Percentiles rank a stretch among this genome's conserved stretches.
These are phyloP conservation scores for Adelphocoris suturalis DNA, from an alignment of 2,888 invertebrate species.

Conservation along the genomic window DNA sequence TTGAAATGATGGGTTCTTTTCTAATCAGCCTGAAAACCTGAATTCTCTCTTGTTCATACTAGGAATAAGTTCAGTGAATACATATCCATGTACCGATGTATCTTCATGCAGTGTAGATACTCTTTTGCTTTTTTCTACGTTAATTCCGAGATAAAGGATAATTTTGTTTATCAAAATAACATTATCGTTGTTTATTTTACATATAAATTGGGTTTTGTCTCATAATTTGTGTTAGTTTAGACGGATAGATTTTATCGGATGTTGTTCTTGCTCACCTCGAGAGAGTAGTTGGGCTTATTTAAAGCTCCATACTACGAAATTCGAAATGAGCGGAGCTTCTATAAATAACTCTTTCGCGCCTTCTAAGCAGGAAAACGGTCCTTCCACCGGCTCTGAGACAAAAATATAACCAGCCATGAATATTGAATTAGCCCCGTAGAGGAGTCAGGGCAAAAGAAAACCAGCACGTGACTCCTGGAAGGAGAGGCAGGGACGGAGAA, in stretches of 20 bases:
- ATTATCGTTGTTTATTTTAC: too few species aligned
- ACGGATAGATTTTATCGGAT: not conserved
- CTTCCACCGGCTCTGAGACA: constrained; percentile 42
- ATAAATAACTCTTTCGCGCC: constrained; percentile 42
- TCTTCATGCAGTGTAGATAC: too few species aligned
- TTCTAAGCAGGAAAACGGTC: constrained; percentile 43
- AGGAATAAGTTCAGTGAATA: too few species aligned
- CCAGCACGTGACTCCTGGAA: constrained; percentile 61
- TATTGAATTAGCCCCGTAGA: constrained; percentile 64
- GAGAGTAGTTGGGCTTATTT: not conserved
- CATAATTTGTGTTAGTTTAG: not conserved
- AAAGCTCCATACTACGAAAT: not conserved
- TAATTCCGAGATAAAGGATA: too few species aligned
- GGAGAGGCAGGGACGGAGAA: constrained; percentile 30
- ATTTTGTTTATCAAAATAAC: too few species aligned
- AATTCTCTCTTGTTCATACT: too few species aligned
- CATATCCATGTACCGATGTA: too few species aligned
- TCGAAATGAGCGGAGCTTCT: constrained; percentile 7
- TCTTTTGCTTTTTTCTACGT: too few species aligned
- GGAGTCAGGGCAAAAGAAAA: constrained; percentile 29
- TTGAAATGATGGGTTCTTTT: too few species aligned
- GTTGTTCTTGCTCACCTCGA: not conserved
- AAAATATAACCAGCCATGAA: constrained; percentile 67
- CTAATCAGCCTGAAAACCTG: too few species aligned
- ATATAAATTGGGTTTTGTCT: too few species aligned